Evolutionary conservation across 2,888 invertebrate species (phyloP), one percentile per base, ranked within the genome.

Genomic region (Hoplodrina ambigua): DNA sequence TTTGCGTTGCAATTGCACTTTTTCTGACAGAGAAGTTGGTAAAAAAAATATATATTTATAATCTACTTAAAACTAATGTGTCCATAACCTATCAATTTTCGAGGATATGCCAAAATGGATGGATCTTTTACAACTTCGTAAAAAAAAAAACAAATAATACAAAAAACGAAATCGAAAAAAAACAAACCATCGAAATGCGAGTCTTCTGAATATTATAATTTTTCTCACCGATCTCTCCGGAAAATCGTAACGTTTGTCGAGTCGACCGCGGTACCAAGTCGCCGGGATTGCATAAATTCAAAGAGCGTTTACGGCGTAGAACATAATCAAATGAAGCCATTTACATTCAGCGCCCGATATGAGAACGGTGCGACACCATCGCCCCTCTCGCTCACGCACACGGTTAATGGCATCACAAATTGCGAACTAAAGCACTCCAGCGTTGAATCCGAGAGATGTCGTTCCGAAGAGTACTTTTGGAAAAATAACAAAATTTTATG

Each of bases 241-340:
- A 84, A 85, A 88, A 88, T 86, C 85, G 85, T 88, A 71, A 75
- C 58, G 74, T 74, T 88, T 87, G 78, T 85, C 78, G 84, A 88
- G 85, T 88, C 86, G 83, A 88, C 85, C 87, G 86, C 85, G 85
- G 87, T 82, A 83, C 80, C 84, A 78, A 89, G 86, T 85, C 79
- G 89, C 91, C 86, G 85, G 92, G 92, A 90, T 93, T 92, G 92
- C 92, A 94, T 93, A 92, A 93, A 95, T 90, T 91, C 92, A 92
- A 91, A 92, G 90, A 93, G 88, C 92, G 89, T 93, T 92, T 90
- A 92, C 91, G 87, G 84, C 89, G 88, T 88, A 88, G 89, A 92
- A 92, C 91, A 93, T 93, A 94, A 94, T 93, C 92, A 94, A 95
- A 95, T 95, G 94, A 94, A 94, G 94, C 92, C 91, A 94, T 95